Conservation (phyloP, 2,113 vertebrate genomes). For the Climacteris rufus region DNA sequence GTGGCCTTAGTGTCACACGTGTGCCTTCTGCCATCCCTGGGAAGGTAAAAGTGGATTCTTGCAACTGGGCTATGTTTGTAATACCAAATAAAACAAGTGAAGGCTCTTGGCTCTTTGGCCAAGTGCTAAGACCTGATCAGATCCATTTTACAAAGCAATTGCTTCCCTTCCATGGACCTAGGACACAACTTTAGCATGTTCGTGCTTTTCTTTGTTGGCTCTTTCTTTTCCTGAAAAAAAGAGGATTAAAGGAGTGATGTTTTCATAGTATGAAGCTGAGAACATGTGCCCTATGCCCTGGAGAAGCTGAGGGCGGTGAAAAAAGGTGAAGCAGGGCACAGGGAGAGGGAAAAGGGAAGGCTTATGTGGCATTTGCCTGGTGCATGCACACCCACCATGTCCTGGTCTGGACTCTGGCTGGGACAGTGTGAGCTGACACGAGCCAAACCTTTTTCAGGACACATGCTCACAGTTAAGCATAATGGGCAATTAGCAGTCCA, state of each 20-base stretch:
- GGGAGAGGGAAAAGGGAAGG: not conserved
- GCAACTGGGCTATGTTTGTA: not conserved
- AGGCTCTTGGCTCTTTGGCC: not conserved
- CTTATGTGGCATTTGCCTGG: not conserved
- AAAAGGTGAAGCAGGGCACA: not conserved
- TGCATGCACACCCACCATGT: not conserved
- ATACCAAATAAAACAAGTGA: not conserved
- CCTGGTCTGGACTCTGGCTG: not conserved
- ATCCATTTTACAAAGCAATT: not conserved
- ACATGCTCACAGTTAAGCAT: not conserved
- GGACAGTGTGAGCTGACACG: not conserved
- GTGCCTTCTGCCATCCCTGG: not conserved
- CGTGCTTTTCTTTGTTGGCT: not conserved
- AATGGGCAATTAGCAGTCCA: not conserved
- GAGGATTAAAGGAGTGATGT: not conserved
- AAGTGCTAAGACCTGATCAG: not conserved
- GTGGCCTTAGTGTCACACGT: not conserved
- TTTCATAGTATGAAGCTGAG: not conserved
- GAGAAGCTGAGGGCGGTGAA: not conserved
- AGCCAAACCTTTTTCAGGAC: not conserved
- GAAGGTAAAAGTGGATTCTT: not conserved
- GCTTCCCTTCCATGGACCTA: not conserved
- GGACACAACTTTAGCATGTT: not conserved
- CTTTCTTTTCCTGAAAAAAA: not conserved
- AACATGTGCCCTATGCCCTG: accelerated